Evolutionary conservation across 2,888 invertebrate species (phyloP), one percentile per base, ranked within the genome.

Genomic region (Agrotis puta): DNA sequence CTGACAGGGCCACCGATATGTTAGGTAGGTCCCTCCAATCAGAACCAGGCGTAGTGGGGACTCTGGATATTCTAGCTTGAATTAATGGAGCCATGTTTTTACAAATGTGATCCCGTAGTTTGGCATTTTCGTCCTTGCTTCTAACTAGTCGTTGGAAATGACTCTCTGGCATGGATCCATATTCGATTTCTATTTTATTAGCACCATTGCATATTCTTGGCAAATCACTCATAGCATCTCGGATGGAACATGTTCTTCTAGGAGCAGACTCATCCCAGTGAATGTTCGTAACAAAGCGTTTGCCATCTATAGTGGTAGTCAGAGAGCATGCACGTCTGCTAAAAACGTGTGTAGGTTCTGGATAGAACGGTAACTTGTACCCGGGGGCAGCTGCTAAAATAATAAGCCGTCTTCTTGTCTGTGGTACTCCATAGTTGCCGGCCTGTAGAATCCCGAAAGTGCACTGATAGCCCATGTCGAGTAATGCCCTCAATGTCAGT

Each of bases 11-110:
- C 0, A 98, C 97, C 5, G 96, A 96, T 73, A 98, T 97, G 88
- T 98, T 98, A 1, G 98, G 98, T 33, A 98, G 94, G 91, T 98
- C 98, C 56, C 98, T 96, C 98, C 98, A 98, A 91, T 98, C 98
- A 0, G 98, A 97, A 1, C 98, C 98, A 0, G 97, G 97, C 3
- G 96, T 95, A 1, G 97, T 97, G 0, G 98, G 98, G 70, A 98
- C 97, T 77, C 98, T 96, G 27, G 96, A 94, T 88, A 98, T 98
- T 68, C 98, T 96, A 0, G 98, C 98, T 90, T 97, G 98, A 2
- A 98, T 98, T 47, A 98, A 91, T 0, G 98, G 97, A 48, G 97
- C 97, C 98, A 98, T 98, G 86, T 98, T 98, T 90, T 98, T 98
- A 89, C 98, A 98, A 74, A 98, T 97, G 87, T 98, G 98, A 90